Evolutionary conservation across 2,888 invertebrate genomes (phyloP), one percentile per base, ranked within the genome.

Genomic region (Himalopsyche kuldschensis): DNA sequence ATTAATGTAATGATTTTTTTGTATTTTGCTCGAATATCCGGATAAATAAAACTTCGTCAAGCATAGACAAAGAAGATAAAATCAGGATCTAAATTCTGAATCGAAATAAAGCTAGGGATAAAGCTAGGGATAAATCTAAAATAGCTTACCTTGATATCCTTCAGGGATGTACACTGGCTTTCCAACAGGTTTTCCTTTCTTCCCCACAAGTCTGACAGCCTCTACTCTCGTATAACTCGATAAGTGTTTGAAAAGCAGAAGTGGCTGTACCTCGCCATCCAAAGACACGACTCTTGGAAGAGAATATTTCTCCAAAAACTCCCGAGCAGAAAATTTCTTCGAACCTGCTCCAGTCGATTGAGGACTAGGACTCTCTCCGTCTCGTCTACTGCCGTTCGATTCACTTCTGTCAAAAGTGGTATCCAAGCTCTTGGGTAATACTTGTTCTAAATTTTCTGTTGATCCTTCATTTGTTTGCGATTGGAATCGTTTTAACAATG

Each of bases 151-250:
- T 89, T 93, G 92, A 89, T 94, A 94, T 86, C 93, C 93, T 88
- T 94, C 94, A 86, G 94, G 94, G 88, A 94, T 94, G 87, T 93
- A 93, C 85, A 94, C 89, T 82, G 93, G 91, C 86, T 93, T 93
- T 24, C 93, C 93, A 20, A 93, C 92, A 86, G 91, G 88, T 88
- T 87, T 93, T 79, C 92, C 93, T 86, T 93, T 93, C 89, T 92
- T 92, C 82, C 92, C 92, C 11, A 91, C 89, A 85, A 93, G 88
- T 80, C 93, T 93, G 81, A 93, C 93, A 11, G 94, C 94, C 88
- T 94, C 93, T 86, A 94, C 93, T 87, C 94, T 91, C 88, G 93
- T 91, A 87, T 93, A 93, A 84, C 93, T 93, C 87, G 93, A 92
- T 87, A 94, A 90, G 87, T 93, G 93, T 87, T 93, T 91, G 88